Base-by-base conservation (phyloP, 2,797 vertebrate species). In the Euphonia xanthogaster region DNA sequence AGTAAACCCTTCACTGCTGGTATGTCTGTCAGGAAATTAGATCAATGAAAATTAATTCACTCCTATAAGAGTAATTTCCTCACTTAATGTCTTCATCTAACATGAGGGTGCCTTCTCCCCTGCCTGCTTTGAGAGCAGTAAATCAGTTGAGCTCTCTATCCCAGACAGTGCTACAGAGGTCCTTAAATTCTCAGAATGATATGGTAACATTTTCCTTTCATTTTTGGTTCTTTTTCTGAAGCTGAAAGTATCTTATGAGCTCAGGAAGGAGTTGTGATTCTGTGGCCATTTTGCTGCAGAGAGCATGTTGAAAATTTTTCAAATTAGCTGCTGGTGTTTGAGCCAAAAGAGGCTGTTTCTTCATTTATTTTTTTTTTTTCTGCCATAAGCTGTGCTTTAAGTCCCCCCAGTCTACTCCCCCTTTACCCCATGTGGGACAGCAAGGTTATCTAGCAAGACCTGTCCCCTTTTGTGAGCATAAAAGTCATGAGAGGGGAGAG, bases 11-110 rank as follows among this genome's bases (percentile, higher is more conserved):
- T 88, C 58, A 63, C 54, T 71, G 44, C 42, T 67, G 57, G 4
- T 80, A 13, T n/a, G 4, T 71, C 76, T 92, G 31, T 86, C 85
- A 91, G 80, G 66, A 90, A 84, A 70, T 88, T 31, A 75, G 86
- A 93, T 84, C 76, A 76, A 77, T 75, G 87, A 76, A 81, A 93
- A 83, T 86, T 84, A 94, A 94, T 44, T 88, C 22, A 30, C 47
- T 90, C 54, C 72, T 90, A 3, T 65, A 90, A 54, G 2, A 17
- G 53, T 65, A 33, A 91, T 94, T 91, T 95, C 40, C 76, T 94
- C 60, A 33, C 68, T 89, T 88, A 93, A 73, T 92, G 94, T 93
- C 74, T 57, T 92, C 55, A 73, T 76, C 25, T 84, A 88, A 50
- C 20, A 0, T 19, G 58, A 94, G 76, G 44, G 31, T 86, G 70